Percentiles rank a stretch among this genome's conserved stretches.
phyloP scores from a whole-genome alignment of 2,113 vertebrate species.

The Plecotus auritus region DNA sequence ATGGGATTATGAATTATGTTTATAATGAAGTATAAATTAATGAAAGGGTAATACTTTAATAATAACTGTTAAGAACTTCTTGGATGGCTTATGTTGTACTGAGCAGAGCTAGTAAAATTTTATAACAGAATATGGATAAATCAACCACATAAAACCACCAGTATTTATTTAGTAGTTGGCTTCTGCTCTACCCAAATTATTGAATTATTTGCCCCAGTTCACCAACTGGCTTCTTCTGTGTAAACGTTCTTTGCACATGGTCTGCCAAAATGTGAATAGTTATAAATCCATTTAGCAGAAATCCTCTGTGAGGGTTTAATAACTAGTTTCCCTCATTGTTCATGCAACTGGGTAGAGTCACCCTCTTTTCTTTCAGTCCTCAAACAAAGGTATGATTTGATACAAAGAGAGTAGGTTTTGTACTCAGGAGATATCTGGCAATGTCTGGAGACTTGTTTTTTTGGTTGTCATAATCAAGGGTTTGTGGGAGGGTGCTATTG shows the following conservation, averaged over 20 bases:
- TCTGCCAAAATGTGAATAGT: conserved; percentile 2
- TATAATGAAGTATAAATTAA: neutral
- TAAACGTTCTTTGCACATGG: conserved; percentile 42
- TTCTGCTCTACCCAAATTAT: conserved; percentile 34
- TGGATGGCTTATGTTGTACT: neutral
- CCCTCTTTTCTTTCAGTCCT: neutral
- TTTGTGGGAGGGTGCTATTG: accelerated
- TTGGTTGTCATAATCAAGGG: neutral
- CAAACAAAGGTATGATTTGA: neutral
- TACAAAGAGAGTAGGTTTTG: neutral
- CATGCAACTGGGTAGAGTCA: neutral
- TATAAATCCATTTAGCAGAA: conserved; percentile 22
- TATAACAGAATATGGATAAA: neutral
- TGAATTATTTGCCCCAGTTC: conserved; percentile 4
- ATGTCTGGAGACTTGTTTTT: neutral
- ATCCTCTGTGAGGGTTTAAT: neutral
- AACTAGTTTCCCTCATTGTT: neutral
- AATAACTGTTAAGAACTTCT: neutral
- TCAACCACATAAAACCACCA: neutral
- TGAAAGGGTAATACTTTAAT: neutral
- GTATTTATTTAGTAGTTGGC: conserved; percentile 22
- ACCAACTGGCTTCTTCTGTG: conserved; percentile 7
- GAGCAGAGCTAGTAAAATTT: neutral
- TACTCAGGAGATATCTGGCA: neutral
- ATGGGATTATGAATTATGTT: neutral